phyloP scores from a whole-genome alignment of 2,888 invertebrate genomes.

The Leptinotarsa rubiginosa region DNA sequence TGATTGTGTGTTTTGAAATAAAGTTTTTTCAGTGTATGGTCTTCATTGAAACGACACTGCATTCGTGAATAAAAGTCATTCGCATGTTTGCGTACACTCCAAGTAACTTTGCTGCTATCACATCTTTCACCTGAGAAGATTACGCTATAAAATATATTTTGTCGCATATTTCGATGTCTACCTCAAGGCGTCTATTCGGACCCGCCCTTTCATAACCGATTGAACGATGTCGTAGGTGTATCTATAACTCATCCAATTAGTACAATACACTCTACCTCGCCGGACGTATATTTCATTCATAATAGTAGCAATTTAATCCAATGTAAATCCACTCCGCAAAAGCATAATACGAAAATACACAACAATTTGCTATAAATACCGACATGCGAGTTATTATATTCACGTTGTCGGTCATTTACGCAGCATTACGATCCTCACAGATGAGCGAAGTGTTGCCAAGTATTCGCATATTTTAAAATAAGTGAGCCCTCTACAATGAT shows the following conservation, averaged over 20 bases:
- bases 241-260: slow-evolving; percentile 38
- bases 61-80: too few species aligned
- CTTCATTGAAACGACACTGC: background rate
- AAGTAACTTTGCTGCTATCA: background rate
- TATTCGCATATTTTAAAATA: background rate
- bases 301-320: slow-evolving; percentile 44
- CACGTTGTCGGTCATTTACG: slow-evolving; percentile 31
- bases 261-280: slow-evolving; percentile 32
- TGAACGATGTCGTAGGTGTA: slow-evolving; percentile 35
- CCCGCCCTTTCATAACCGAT: slow-evolving; percentile 32
- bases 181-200: slow-evolving; percentile 28
- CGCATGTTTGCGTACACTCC: too few species aligned
- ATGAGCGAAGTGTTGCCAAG: slow-evolving; percentile 13
- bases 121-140: background rate
- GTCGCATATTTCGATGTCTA: slow-evolving; percentile 9
- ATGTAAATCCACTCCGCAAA: slow-evolving; percentile 30
- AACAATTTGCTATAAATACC: slow-evolving; percentile 39
- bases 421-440: slow-evolving; percentile 30
- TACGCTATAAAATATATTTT: background rate
- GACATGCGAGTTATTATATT: slow-evolving; percentile 33
- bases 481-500: too few species aligned
- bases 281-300: slow-evolving; percentile 40
- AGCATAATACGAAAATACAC: slow-evolving; percentile 39
- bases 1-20: too few species aligned
- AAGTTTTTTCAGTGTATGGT: background rate